Evolutionary conservation across 2,113 vertebrate genomes (phyloP).

Genomic region (Helogale parvula): DNA sequence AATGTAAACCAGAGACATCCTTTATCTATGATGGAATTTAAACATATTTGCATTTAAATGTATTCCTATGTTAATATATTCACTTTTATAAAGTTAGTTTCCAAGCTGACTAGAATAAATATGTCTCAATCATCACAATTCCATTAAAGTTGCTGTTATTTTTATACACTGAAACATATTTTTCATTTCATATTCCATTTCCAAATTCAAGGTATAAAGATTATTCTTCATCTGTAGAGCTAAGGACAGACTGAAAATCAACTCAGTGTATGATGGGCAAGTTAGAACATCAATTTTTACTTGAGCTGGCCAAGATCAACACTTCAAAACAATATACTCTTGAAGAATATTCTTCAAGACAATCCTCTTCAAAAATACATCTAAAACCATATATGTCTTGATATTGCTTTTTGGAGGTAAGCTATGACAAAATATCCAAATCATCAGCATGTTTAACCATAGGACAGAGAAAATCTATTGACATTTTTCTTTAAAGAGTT

Average conservation of each 20-base stretch:
- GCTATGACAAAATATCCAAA: slow-evolving; percentile 14
- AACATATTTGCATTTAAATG: slow-evolving; percentile 34
- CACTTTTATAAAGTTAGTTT: slow-evolving; percentile 32
- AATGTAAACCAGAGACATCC: not conserved
- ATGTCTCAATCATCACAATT: slow-evolving; percentile 50
- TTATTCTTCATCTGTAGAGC: slow-evolving; percentile 43
- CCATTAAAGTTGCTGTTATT: slow-evolving; percentile 51
- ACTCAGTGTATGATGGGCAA: slow-evolving; percentile 11
- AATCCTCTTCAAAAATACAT: slow-evolving; percentile 49
- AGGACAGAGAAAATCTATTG: not conserved
- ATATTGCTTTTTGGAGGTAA: slow-evolving; percentile 10
- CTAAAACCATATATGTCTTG: not conserved
- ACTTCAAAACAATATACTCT: slow-evolving; percentile 40
- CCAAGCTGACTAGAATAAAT: slow-evolving; percentile 47
- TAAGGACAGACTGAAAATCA: slow-evolving; percentile 51
- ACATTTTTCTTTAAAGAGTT: not conserved
- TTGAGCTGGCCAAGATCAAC: not conserved
- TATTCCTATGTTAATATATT: not conserved
- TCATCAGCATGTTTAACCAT: not conserved
- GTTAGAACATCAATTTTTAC: slow-evolving; percentile 56
- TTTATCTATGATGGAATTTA: slow-evolving; percentile 19
- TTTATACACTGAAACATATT: slow-evolving; percentile 16
- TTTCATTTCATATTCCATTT: slow-evolving; percentile 56
- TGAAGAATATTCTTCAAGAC: slow-evolving; percentile 29
- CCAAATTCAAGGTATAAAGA: slow-evolving; percentile 52